Base-by-base conservation (phyloP, 2,888 invertebrate species). In the Platyscelio sp. region DNA sequence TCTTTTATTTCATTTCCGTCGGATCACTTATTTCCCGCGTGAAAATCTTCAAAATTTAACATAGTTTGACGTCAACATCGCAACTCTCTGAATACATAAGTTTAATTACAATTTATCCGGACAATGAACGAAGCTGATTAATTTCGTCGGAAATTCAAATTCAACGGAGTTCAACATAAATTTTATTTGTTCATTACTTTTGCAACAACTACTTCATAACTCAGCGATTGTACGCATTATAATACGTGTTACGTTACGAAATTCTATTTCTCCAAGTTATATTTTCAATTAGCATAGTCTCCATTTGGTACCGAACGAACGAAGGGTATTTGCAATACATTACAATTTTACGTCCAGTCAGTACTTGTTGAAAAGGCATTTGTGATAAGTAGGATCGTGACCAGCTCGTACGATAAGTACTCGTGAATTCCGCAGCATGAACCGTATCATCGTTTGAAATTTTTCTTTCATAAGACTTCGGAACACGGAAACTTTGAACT, bases 381-480 rank as follows among this genome's bases (percentile, higher is more conserved):
- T 79, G 79, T 71, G 65, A 79, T 84, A 76, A 79, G 75, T 71
- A 79, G 75, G 79, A 65, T 79, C 84, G 84, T 78, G 83, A 83
- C 83, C 83, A 70, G 83, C 68, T 68, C 72, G 68, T 70, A 74
- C 68, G 78, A 78, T 83, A 79, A 76, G 79, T 76, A 84, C 78
- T 85, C 77, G 74, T 72, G 81, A 81, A 85, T 85, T 85, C 78
- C 70, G 40, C 74, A 74, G 61, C 67, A 77, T 60, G 81, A 75
- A 78, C 75, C 74, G 58, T 78, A 76, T 79, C 79, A 85, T 85
- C 75, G 74, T 65, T 71, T 38, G 38, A 85, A 79, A 85, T 72
- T 86, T 83, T 80, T 83, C 83, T 86, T 83, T 86, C 80, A 86
- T 86, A 83, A 86, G 79, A 86, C 67, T 71, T 71, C 43, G 83